A percentile compares a stretch with the other conserved stretches of the same genome.
These are phyloP conservation scores for Alitta virens DNA, from an alignment of 2,888 invertebrate genomes.

Conservation along the genomic window DNA sequence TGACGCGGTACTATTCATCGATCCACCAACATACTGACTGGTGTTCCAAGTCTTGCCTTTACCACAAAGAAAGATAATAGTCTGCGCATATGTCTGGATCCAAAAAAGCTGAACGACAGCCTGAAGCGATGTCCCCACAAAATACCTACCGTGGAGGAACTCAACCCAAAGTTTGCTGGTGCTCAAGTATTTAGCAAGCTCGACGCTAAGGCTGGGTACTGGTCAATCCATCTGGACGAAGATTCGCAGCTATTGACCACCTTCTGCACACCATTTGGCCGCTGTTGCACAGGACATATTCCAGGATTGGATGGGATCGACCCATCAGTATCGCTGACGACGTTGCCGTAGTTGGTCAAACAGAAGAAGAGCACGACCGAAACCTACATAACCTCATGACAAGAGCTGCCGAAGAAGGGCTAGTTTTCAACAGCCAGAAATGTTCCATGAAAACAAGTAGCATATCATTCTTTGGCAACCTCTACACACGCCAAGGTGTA, in stretches of 20 bases:
- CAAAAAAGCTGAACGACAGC: constrained; percentile 20
- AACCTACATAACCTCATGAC: constrained; percentile 18
- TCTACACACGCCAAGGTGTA: constrained; percentile 14
- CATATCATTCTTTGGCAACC: constrained; percentile 21
- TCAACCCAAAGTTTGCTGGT: constrained; percentile 20
- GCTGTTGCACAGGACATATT: constrained; percentile 2
- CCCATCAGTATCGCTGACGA: constrained; percentile 27
- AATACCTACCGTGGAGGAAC: constrained; percentile 28
- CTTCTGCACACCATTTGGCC: constrained; percentile 24
- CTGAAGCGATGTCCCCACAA: constrained; percentile 23
- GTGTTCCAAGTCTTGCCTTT: constrained; percentile 15
- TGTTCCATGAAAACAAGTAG: background rate
- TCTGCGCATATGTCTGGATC: constrained; percentile 25
- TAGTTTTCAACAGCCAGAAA: constrained; percentile 11
- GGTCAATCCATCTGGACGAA: constrained; percentile 19
- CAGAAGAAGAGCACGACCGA: constrained; percentile 21
- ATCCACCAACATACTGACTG: constrained; percentile 5
- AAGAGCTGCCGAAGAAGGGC: background rate
- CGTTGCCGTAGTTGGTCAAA: constrained; percentile 23
- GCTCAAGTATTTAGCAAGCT: constrained; percentile 27
- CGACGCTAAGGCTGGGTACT: constrained; percentile 30
- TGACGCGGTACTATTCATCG: background rate
- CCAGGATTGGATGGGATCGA: constrained; percentile 10
- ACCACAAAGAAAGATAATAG: constrained; percentile 23
- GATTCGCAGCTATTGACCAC: constrained; percentile 24